Conservation (phyloP, 2,888 invertebrate genomes). For the Pinctada fucata region DNA sequence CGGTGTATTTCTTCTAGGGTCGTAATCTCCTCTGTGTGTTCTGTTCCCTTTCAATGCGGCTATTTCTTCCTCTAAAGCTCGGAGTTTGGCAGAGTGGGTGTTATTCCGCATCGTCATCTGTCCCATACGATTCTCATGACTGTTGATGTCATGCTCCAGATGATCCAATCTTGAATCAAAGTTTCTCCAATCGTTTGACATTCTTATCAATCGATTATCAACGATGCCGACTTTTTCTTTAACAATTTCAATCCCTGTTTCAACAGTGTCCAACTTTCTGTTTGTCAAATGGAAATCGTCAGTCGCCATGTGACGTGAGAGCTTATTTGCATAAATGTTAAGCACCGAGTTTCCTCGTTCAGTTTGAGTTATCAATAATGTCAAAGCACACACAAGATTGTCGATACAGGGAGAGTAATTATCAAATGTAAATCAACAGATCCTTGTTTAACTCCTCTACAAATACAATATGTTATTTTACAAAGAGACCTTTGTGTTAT, state of each 20-base stretch:
- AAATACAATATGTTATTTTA: neutral
- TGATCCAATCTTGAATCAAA: constrained; percentile 6
- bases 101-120: constrained; percentile 10
- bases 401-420: neutral
- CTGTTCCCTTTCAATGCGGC: neutral
- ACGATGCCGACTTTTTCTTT: constrained; percentile 20
- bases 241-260: constrained; percentile 15
- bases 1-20: neutral
- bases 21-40: neutral
- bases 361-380: neutral
- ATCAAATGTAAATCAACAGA: neutral
- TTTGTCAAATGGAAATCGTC: constrained; percentile 9
- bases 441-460: neutral
- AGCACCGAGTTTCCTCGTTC: neutral
- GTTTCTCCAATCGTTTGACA: constrained; percentile 14
- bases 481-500: neutral
- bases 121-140: constrained; percentile 1
- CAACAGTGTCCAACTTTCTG: constrained; percentile 19
- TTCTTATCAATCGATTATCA: neutral
- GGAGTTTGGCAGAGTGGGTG: constrained; percentile 18
- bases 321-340: neutral
- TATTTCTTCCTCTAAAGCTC: constrained; percentile 11
- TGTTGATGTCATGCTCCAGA: constrained; percentile 17
- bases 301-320: constrained; percentile 17
- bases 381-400: neutral